These are phyloP conservation scores for Teleiodes luculella DNA, from an alignment of 2,888 invertebrate genomes.

Conservation along the genomic window DNA sequence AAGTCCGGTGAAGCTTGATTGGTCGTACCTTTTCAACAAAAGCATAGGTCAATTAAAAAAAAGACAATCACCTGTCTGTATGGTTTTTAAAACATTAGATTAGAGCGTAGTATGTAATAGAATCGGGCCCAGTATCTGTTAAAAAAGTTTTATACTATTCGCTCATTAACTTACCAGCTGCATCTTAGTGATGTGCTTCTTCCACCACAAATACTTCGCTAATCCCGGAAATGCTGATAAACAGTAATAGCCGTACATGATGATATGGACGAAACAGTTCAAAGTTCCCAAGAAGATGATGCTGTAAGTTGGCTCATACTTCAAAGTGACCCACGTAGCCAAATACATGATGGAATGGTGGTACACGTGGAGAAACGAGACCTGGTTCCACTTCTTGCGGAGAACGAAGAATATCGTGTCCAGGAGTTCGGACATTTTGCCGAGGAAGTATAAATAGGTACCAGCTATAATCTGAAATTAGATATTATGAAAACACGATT, in stretches of 20 bases:
- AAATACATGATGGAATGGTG: constrained; percentile 87
- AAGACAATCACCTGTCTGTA: too few species aligned
- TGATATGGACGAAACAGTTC: constrained; percentile 85
- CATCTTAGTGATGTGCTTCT: constrained; percentile 86
- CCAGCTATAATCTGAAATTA: constrained; percentile 36
- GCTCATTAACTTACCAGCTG: constrained; percentile 83
- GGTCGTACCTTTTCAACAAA: too few species aligned
- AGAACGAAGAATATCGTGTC: constrained; percentile 91
- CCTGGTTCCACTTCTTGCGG: constrained; percentile 85
- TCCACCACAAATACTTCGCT: constrained; percentile 88
- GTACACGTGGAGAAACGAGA: constrained; percentile 91
- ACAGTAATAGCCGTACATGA: constrained; percentile 89
- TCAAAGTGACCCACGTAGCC: constrained; percentile 84
- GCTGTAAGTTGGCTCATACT: constrained; percentile 84
- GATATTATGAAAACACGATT: neutral
- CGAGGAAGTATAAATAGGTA: constrained; percentile 82
- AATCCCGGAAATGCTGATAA: constrained; percentile 83
- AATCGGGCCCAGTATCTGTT: too few species aligned
- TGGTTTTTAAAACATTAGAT: too few species aligned
- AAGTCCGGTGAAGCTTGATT: too few species aligned
- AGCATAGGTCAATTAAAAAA: too few species aligned
- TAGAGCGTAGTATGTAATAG: too few species aligned
- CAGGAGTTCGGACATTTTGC: constrained; percentile 84
- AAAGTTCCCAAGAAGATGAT: constrained; percentile 82
- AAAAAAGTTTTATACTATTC: too few species aligned